These are phyloP conservation scores for Rapana venosa DNA, from an alignment of 2,888 invertebrate genomes.

Conservation along the genomic window DNA sequence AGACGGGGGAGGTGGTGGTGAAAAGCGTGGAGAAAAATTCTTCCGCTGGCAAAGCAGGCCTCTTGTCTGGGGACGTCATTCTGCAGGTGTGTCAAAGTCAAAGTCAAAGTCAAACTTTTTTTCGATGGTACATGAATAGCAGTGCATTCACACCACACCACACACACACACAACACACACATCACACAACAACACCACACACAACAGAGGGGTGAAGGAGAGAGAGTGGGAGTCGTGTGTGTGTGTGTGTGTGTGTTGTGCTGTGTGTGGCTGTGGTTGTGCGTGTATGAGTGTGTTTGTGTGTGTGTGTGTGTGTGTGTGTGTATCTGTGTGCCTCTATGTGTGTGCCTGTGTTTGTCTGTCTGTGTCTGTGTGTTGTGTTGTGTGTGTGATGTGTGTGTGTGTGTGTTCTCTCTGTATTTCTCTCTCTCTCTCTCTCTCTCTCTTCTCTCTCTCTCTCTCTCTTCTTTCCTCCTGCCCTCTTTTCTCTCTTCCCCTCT, in stretches of 20 bases:
- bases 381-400: too few species aligned
- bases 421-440: background rate
- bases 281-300: too few species aligned
- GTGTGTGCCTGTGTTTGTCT: background rate
- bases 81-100: slow-evolving; percentile 55
- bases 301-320: background rate
- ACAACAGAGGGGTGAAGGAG: background rate
- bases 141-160: too few species aligned
- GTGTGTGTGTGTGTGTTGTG: too few species aligned
- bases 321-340: background rate
- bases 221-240: background rate
- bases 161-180: too few species aligned
- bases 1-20: slow-evolving; percentile 55
- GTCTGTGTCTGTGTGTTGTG: background rate
- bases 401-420: background rate
- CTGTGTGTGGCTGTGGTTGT: too few species aligned
- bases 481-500: background rate
- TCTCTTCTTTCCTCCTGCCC: background rate
- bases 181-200: too few species aligned
- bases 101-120: background rate
- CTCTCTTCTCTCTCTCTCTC: background rate
- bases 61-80: slow-evolving; percentile 61
- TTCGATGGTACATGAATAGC: too few species aligned
- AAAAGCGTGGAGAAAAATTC: slow-evolving; percentile 64
- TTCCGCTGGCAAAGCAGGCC: slow-evolving; percentile 64